Evolutionary conservation across 2,888 invertebrate species (phyloP).

Genomic region (Pollenia angustigena): DNA sequence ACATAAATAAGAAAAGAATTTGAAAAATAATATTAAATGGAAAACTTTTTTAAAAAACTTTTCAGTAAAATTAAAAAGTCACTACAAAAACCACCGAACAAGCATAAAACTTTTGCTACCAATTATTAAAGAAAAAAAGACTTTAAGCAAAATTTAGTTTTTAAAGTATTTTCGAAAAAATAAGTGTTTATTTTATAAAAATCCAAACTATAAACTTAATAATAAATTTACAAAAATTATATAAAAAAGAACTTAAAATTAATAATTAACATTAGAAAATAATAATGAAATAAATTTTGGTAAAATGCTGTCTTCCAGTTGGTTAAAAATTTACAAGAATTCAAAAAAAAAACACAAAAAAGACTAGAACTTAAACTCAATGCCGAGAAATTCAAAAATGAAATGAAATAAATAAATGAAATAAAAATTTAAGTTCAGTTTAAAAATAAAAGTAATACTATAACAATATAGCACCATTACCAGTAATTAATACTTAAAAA

Average conservation of each 20-base stretch:
- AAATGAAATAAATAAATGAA: slow-evolving; percentile 22
- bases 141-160: slow-evolving; percentile 19
- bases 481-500: slow-evolving; percentile 50
- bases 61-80: background rate
- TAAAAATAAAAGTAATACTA: slow-evolving; percentile 54
- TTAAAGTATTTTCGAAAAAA: slow-evolving; percentile 53
- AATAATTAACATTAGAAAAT: slow-evolving; percentile 61
- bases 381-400: slow-evolving; percentile 47
- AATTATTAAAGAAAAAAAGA: slow-evolving; percentile 40
- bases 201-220: slow-evolving; percentile 44
- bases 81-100: background rate
- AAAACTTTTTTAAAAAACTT: too few relatives aligned
- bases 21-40: too few relatives aligned
- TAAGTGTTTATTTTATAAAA: slow-evolving; percentile 46
- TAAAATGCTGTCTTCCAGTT: slow-evolving; percentile 71
- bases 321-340: slow-evolving; percentile 54
- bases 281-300: slow-evolving; percentile 71
- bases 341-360: slow-evolving; percentile 26
- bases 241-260: slow-evolving; percentile 74
- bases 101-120: background rate
- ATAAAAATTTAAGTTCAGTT: slow-evolving; percentile 8
- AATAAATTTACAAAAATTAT: slow-evolving; percentile 60
- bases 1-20: too few relatives aligned
- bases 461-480: slow-evolving; percentile 74
- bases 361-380: slow-evolving; percentile 72